phyloP scores from a whole-genome alignment of 2,113 vertebrate genomes.

The Antennarius striatus region DNA sequence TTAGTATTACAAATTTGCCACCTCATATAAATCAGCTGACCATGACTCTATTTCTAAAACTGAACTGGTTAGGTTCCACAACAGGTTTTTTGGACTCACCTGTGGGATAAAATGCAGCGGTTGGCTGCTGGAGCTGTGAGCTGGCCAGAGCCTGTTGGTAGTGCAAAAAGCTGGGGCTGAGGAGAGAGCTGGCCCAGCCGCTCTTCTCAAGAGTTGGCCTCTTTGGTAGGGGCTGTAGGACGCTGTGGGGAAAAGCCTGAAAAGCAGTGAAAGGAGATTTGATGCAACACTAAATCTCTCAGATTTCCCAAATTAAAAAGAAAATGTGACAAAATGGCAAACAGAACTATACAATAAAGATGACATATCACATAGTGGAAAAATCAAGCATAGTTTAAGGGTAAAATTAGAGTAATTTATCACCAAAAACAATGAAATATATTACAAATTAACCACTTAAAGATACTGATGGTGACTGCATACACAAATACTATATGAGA shows the following conservation, averaged over 20 bases:
- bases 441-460: constrained; percentile 41
- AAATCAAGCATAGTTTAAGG: constrained; percentile 42
- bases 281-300: constrained; percentile 4
- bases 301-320: constrained; percentile 4
- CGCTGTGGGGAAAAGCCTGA: constrained; percentile 91
- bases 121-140: constrained; percentile 90
- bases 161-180: constrained; percentile 96
- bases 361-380: constrained; percentile 44
- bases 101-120: constrained; percentile 89
- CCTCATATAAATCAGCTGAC: too few species aligned
- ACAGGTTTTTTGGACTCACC: constrained; percentile 75
- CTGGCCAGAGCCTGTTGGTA: constrained; percentile 96
- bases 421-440: constrained; percentile 37
- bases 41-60: too few species aligned
- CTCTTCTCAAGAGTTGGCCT: constrained; percentile 97
- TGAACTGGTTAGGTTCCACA: not conserved
- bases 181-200: constrained; percentile 88
- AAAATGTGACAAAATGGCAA: constrained; percentile 14
- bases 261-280: constrained; percentile 26
- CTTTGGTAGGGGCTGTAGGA: constrained; percentile 98
- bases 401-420: constrained; percentile 47
- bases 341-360: constrained; percentile 45
- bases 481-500: constrained; percentile 67
- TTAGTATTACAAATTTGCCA: too few species aligned
- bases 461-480: constrained; percentile 59